Evolutionary conservation across 2,888 invertebrate genomes (phyloP), one percentile per base, ranked within the genome.

Genomic region (Hyles lineata): DNA sequence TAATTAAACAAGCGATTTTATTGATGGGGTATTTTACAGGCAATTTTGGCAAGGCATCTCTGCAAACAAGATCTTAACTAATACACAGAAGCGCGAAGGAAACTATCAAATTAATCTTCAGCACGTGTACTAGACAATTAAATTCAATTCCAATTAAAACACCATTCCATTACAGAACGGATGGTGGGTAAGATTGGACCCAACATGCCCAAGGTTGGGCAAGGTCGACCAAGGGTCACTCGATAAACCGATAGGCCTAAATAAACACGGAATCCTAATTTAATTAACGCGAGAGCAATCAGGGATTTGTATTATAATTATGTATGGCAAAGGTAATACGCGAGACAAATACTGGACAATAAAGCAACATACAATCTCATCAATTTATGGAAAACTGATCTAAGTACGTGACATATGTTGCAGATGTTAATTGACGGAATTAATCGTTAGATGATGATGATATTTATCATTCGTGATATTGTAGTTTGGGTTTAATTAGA

Each of bases 231-330:
- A 82, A 78, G 77, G 82, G 81, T 82, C 83, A 81, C 78, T 80
- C 82, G 82, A 84, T 85, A 83, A 78, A 78, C 84, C 78, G 75
- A 85, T 80, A 78, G 79, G 67, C 86, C 89, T 87, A 86, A 87
- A 80, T 82, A 87, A 88, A 89, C 86, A 88, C 74, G 73, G 78
- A 74, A 74, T 78, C 75, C 81, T 85, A 85, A 86, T 85, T 85
- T 84, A 86, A 87, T 88, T 87, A 80, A 78, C 75, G 75, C 78
- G 81, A 80, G 78, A 83, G 80, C 83, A 84, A 86, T 86, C 81
- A 81, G 76, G 81, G 82, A 82, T 84, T 83, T 75, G 78, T 70
- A 78, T 76, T 80, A 78, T 80, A 79, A 80, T 79, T 80, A 73
- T 74, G 74, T 74, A 69, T 72, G 61, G 72, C 61, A 70, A 74